Conservation (phyloP, 2,113 vertebrate genomes). For the Ochotona curzoniae region DNA sequence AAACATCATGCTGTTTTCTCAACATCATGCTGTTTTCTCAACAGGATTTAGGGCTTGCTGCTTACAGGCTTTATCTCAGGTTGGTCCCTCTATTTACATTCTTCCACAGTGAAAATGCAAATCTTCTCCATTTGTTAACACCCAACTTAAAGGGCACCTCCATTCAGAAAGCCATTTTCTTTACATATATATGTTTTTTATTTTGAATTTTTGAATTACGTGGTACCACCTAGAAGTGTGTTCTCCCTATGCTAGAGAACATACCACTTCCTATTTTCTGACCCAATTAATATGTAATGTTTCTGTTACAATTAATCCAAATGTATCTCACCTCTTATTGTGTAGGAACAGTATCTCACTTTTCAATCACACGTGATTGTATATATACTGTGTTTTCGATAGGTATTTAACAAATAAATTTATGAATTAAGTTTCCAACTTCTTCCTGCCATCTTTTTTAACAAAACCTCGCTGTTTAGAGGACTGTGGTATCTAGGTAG, state of each 20-base stretch:
- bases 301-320: slow-evolving; percentile 41
- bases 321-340: not conserved
- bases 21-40: not conserved
- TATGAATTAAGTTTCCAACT: slow-evolving; percentile 60
- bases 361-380: slow-evolving; percentile 36
- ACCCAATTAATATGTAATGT: not conserved
- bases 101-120: not conserved
- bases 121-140: not conserved
- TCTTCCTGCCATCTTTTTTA: not conserved
- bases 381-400: slow-evolving; percentile 15
- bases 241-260: not conserved
- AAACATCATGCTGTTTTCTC: not conserved
- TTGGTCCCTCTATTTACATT: not conserved
- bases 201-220: too few species aligned
- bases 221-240: not conserved
- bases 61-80: not conserved
- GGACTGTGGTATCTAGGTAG: not conserved
- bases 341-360: not conserved
- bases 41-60: not conserved
- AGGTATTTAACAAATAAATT: slow-evolving; percentile 60
- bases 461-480: slow-evolving; percentile 9
- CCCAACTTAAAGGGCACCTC: not conserved
- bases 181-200: not conserved
- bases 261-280: slow-evolving; percentile 14
- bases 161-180: not conserved